Conservation (phyloP, 2,888 invertebrate genomes). For the Aphidoletes aphidimyza region DNA sequence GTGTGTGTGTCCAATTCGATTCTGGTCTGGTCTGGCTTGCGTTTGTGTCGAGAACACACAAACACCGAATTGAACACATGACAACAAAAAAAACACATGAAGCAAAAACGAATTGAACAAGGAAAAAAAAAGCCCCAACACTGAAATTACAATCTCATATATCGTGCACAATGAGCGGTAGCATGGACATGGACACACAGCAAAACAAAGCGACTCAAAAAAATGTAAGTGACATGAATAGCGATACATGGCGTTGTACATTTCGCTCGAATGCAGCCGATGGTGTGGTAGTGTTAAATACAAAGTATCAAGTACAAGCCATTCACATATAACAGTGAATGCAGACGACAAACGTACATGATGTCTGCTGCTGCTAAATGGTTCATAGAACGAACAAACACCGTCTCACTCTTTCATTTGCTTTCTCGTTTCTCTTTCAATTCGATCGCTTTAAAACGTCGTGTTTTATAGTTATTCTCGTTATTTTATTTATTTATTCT, state of each 20-base stretch:
- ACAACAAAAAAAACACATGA: no score
- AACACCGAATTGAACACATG: no score
- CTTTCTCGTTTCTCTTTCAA: neutral
- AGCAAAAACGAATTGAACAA: no score
- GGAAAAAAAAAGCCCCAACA: neutral
- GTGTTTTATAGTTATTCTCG: constrained; percentile 8
- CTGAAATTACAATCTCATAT: neutral
- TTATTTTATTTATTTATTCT: constrained; percentile 1
- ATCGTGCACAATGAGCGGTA: neutral
- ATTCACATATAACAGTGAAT: neutral
- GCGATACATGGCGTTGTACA: neutral
- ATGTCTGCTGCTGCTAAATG: neutral
- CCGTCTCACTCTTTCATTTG: no score
- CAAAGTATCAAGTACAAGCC: constrained; percentile 1
- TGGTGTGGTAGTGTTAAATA: constrained; percentile 36
- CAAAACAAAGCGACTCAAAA: neutral
- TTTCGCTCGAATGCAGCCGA: neutral
- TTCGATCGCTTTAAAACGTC: neutral
- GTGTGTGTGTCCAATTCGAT: neutral
- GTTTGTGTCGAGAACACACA: neutral
- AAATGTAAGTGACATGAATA: constrained; percentile 36
- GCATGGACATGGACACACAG: neutral
- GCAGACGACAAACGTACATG: constrained; percentile 12
- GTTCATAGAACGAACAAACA: neutral
- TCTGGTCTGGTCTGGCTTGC: neutral